Conservation (phyloP, 1,140 invertebrate genomes). For the Nomia melanderi region DNA sequence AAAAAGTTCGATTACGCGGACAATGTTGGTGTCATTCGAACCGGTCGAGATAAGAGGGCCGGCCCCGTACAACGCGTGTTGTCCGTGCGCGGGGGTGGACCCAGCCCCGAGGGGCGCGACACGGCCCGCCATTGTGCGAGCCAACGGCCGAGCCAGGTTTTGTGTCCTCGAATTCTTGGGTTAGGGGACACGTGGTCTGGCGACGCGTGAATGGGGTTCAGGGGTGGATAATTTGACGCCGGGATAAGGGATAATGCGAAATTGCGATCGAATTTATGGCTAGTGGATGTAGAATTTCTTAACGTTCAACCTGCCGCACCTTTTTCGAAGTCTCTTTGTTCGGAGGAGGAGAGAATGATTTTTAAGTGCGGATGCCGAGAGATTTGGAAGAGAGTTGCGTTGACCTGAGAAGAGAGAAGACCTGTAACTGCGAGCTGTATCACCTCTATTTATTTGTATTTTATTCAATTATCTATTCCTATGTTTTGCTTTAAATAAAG, state of each 20-base stretch:
- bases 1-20: constrained; percentile 9
- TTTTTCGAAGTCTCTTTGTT: too few relatives aligned
- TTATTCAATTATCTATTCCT: too few relatives aligned
- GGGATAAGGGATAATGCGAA: background rate
- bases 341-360: too few relatives aligned
- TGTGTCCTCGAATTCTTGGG: constrained; percentile 42
- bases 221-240: constrained; percentile 28
- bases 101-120: constrained; percentile 15
- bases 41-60: background rate
- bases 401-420: too few relatives aligned
- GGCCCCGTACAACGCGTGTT: background rate
- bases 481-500: too few relatives aligned
- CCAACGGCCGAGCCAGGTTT: constrained; percentile 44
- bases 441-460: too few relatives aligned
- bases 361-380: too few relatives aligned
- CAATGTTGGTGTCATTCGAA: constrained; percentile 10
- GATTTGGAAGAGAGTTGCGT: too few relatives aligned
- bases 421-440: too few relatives aligned
- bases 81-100: constrained; percentile 13
- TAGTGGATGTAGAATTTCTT: background rate
- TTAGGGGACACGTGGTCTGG: constrained; percentile 18
- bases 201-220: constrained; percentile 31
- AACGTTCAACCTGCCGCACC: too few relatives aligned
- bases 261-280: background rate
- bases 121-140: constrained; percentile 23